Evolutionary conservation across 2,888 invertebrate species (phyloP), one percentile per base, ranked within the genome.

Genomic region (Sphecodes monilicornis): DNA sequence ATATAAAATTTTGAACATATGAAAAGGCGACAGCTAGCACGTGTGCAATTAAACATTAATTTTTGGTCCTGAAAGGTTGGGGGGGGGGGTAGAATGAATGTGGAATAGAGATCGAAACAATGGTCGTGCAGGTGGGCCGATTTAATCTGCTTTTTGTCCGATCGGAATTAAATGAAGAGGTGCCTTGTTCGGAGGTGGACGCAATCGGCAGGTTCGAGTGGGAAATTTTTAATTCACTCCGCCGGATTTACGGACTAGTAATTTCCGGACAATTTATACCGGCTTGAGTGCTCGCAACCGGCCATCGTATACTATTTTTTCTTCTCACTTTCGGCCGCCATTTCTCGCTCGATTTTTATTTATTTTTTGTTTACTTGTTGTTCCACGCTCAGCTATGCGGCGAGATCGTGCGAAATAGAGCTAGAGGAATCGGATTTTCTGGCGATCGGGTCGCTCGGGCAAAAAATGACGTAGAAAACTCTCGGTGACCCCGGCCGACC

Each of bases 391-490:
- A 66, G 72, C 74, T 41, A 76, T 64, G 79, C 57, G 79, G 50
- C 75, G 64, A 74, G 74, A 87, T 88, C 82, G 88, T 80, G 86
- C 84, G 88, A 91, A 91, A 88, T 91, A 84, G 85, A 87, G 86
- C 88, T 73, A 84, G 87, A 86, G 85, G 76, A 91, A 92, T 91
- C 88, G 89, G 90, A 91, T 92, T 91, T 91, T 88, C 90, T 57
- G 82, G 54, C 79, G 84, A 87, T 88, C 87, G 74, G 82, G 75
- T 84, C 86, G 87, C 78, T 91, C 90, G 86, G 85, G 87, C 89
- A 90, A 90, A 92, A 93, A 92, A 91, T 92, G 89, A 90, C 88
- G 89, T 89, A 70, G 78, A 90, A 92, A 92, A 92, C 91, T 90
- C 91, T 89, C 90, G 87, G 83, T 79, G 88, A 87, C 87, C 85